A percentile compares a stretch with the other conserved stretches of the same genome.
Evolutionary conservation across 2,113 vertebrate genomes (phyloP).

Genomic region (Clupea harengus): DNA sequence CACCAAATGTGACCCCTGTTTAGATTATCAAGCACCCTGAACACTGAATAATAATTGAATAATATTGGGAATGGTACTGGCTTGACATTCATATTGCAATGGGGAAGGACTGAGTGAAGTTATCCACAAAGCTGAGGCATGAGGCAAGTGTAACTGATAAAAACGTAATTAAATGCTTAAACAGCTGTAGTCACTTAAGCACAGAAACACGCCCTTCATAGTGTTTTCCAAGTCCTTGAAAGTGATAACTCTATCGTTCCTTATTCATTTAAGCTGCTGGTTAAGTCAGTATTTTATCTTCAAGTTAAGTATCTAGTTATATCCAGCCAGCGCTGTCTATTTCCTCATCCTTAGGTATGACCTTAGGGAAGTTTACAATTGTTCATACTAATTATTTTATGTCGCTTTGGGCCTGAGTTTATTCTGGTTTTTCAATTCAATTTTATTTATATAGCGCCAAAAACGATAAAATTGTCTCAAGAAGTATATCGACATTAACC

Average conservation of each 20-base stretch:
- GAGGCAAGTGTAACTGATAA: neutral
- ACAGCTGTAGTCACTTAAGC: neutral
- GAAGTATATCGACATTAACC: neutral
- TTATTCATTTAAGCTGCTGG: neutral
- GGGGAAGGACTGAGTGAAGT: neutral
- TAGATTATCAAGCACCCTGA: neutral
- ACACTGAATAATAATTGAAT: neutral
- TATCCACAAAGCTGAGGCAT: neutral
- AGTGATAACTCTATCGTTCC: neutral
- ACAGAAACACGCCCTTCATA: neutral
- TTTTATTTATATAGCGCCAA: too few relatives aligned
- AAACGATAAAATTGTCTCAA: too few relatives aligned
- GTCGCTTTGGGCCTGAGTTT: neutral
- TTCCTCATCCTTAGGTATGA: neutral
- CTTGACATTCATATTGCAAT: neutral
- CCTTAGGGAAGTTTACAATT: neutral
- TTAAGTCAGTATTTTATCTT: slow-evolving; percentile 8
- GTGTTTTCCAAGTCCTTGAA: neutral
- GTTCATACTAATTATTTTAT: neutral
- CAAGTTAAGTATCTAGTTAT: neutral
- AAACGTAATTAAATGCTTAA: neutral
- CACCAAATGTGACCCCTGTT: neutral
- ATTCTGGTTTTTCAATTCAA: neutral
- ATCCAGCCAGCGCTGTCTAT: neutral
- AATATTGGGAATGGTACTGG: neutral